These are phyloP conservation scores for Bufotes viridis DNA, from an alignment of 2,797 vertebrate genomes.

Conservation along the genomic window DNA sequence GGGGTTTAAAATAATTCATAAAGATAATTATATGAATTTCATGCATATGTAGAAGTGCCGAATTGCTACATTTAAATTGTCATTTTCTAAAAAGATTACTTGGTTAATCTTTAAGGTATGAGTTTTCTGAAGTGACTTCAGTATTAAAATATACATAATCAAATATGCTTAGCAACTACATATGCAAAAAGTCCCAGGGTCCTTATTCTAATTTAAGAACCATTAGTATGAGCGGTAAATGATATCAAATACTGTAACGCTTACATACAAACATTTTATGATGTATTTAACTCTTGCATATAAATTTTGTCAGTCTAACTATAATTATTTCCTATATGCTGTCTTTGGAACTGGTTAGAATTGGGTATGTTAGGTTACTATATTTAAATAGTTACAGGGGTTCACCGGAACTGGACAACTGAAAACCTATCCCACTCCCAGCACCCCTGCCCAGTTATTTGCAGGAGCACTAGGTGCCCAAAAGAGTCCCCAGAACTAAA, in stretches of 20 bases:
- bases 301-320: background rate
- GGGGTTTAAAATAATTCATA: slow-evolving; percentile 10
- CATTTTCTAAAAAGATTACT: background rate
- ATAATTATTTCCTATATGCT: background rate
- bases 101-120: slow-evolving; percentile 8
- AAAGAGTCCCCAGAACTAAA: too few species aligned
- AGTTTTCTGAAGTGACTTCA: background rate
- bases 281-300: background rate
- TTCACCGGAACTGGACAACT: too few species aligned
- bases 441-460: too few species aligned
- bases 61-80: slow-evolving; percentile 41
- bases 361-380: too few species aligned
- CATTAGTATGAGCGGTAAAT: background rate
- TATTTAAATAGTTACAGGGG: background rate
- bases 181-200: background rate
- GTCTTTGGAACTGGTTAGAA: background rate
- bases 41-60: slow-evolving; percentile 18
- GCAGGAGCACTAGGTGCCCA: too few species aligned
- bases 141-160: slow-evolving; percentile 31
- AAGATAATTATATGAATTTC: slow-evolving; percentile 31
- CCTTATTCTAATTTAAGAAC: background rate
- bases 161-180: slow-evolving; percentile 13
- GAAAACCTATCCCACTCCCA: too few species aligned
- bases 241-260: background rate
- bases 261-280: background rate